Evolutionary conservation across 2,888 invertebrate species (phyloP), one percentile per base, ranked within the genome.

Genomic region (Ichneumoninae sp.): DNA sequence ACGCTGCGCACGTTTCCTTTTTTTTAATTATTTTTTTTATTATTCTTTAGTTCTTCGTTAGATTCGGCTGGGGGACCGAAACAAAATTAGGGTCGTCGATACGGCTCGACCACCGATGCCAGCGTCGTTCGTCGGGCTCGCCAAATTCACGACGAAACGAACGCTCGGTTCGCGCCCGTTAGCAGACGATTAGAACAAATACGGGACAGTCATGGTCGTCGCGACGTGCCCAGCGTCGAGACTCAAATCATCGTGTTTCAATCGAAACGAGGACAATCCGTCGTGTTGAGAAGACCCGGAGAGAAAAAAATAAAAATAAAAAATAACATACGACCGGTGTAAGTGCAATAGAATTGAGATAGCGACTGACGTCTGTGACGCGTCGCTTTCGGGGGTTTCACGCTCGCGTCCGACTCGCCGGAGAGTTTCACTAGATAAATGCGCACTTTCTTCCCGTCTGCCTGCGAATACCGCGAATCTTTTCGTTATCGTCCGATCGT

Each of bases 401-500:
- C 36, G 7, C 36, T 70, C 3, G 44, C 2, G n/a, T n/a, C 40
- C 33, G 62, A 62, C 47, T 72, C 74, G 47, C 52, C 70, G 47
- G 44, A 66, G 70, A 69, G 66, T 78, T 78, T 78, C 54, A 66
- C 72, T 65, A 78, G 84, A 78, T 84, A 81, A 84, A 81, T 70
- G 30, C 76, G 76, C 40, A 78, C 33, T 40, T 26, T 33, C 44
- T 16, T 3, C 5, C 5, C 10, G n/a, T 40, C 22, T n/a, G 40
- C 16, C 36, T 69, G 19, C 62, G 62, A 30, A 16, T 16, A 33
- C n/a, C 33, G n/a, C 30, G 33, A 62, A 62, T 62, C 62, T 16
- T 30, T 62, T 62, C 16, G 16, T 62, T 62, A 33, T 62, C 30
- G 33, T n/a, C 16, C 13, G 4, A 16, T 62, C 62, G 16, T 33